Evolutionary conservation across 2,113 vertebrate species (phyloP).

Genomic region (Aptenodytes forsteri): DNA sequence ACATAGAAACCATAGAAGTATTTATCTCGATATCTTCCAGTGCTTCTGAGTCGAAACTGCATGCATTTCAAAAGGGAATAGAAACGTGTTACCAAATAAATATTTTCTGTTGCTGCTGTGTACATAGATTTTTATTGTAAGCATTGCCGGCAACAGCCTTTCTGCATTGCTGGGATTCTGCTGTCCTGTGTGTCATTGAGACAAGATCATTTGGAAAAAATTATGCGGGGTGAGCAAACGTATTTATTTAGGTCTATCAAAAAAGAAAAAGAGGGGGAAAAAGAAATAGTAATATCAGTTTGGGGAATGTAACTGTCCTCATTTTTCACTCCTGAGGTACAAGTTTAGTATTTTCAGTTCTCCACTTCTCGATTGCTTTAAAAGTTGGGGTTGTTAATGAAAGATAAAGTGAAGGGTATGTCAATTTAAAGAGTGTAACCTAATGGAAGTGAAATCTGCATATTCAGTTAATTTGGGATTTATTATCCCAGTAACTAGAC

Average conservation of each 20-base stretch:
- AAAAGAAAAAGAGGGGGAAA: not conserved
- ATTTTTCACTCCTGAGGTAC: conserved; percentile 18
- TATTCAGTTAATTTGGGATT: conserved; percentile 76
- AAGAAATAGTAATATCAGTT: not conserved
- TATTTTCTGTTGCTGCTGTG: conserved; percentile 39
- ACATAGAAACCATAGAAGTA: conserved; percentile 18
- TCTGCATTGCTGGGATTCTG: conserved; percentile 13
- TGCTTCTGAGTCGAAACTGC: not conserved
- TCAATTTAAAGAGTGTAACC: conserved; percentile 68
- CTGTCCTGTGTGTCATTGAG: conserved; percentile 17
- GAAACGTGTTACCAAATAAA: conserved; percentile 45
- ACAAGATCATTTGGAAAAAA: conserved; percentile 16
- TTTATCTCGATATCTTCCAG: conserved; percentile 40
- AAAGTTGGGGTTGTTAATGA: conserved; percentile 61
- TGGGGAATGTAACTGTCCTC: not conserved
- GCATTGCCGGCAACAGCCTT: conserved; percentile 5
- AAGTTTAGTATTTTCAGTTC: conserved; percentile 58
- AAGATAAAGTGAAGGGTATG: conserved; percentile 61
- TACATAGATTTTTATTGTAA: conserved; percentile 50
- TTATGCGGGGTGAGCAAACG: not conserved
- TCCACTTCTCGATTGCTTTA: not conserved
- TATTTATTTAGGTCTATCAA: not conserved
- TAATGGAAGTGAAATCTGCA: conserved; percentile 67
- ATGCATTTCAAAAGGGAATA: conserved; percentile 26
- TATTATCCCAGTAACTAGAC: conserved; percentile 78